Percentiles rank a stretch among this genome's conserved stretches.
phyloP scores from a whole-genome alignment of 2,888 invertebrate genomes.

The Calliphora vomitoria region DNA sequence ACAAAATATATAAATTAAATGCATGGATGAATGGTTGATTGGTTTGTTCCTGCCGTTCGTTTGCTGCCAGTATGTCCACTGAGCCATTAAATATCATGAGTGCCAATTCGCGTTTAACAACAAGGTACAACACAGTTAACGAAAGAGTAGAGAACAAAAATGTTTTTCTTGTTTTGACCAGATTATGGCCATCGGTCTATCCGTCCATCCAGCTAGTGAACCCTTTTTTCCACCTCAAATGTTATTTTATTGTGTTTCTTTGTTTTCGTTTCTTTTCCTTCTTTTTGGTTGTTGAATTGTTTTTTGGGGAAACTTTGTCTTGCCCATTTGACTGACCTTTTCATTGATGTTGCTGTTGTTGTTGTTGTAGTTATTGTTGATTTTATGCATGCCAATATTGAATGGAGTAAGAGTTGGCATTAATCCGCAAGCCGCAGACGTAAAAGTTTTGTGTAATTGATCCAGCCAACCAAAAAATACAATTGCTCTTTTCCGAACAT shows the following conservation, averaged over 20 bases:
- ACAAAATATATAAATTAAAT: slow-evolving; percentile 4
- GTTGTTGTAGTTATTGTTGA: slow-evolving; percentile 25
- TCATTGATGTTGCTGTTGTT: slow-evolving; percentile 43
- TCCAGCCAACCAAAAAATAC: slow-evolving; percentile 73
- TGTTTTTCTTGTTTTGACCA: slow-evolving; percentile 66
- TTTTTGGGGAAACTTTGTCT: slow-evolving; percentile 60
- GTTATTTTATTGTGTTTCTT: slow-evolving; percentile 56
- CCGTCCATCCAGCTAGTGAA: slow-evolving; percentile 29
- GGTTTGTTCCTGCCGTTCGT: background rate
- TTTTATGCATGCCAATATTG: slow-evolving; percentile 60
- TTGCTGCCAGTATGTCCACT: slow-evolving; percentile 62
- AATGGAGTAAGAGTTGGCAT: slow-evolving; percentile 63
- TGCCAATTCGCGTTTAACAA: slow-evolving; percentile 79
- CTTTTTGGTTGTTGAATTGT: slow-evolving; percentile 5
- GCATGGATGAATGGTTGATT: slow-evolving; percentile 37
- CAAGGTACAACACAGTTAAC: slow-evolving; percentile 21
- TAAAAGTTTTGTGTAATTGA: slow-evolving; percentile 74
- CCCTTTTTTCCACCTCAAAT: slow-evolving; percentile 58
- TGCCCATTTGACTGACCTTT: slow-evolving; percentile 69
- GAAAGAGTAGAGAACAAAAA: slow-evolving; percentile 39
- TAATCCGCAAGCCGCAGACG: slow-evolving; percentile 74
- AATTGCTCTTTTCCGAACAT: slow-evolving; percentile 66
- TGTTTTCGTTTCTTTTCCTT: slow-evolving; percentile 18
- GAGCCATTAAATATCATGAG: slow-evolving; percentile 82
- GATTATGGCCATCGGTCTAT: slow-evolving; percentile 53